These are phyloP conservation scores for Bilobella aurantiaca DNA, from an alignment of 1,140 invertebrate genomes.

Conservation along the genomic window DNA sequence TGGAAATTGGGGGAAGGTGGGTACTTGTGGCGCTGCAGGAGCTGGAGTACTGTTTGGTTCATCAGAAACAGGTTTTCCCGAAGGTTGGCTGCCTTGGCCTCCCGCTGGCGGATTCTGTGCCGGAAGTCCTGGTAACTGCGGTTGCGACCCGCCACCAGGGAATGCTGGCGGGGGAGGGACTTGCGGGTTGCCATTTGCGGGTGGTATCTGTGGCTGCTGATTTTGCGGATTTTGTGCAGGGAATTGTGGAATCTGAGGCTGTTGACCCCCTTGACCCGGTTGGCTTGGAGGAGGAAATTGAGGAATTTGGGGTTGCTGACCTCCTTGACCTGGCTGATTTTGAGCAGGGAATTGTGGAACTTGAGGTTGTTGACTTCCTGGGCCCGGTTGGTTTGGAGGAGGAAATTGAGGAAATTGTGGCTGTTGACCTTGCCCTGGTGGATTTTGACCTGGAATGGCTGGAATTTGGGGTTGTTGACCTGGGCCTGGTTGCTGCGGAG, in stretches of 20 bases:
- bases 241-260: not conserved
- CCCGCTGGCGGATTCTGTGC: not conserved
- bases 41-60: not conserved
- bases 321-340: constrained; percentile 6
- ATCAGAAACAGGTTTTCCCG: not conserved
- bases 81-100: not conserved
- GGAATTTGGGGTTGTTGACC: not conserved
- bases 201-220: not conserved
- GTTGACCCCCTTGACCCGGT: not conserved
- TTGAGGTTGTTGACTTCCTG: not conserved
- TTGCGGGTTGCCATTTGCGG: no score
- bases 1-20: not conserved
- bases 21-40: not conserved
- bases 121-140: not conserved
- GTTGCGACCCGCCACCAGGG: not conserved
- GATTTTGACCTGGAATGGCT: constrained; percentile 17
- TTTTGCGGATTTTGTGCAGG: no score
- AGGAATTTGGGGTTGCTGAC: not conserved
- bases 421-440: not conserved
- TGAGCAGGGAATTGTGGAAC: not conserved
- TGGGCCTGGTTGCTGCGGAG: constrained; percentile 3
- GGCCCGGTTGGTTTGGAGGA: not conserved
- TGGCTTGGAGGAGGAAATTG: not conserved
- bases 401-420: not conserved
- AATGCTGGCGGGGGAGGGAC: no score